These are phyloP conservation scores for Bufo bufo DNA, from an alignment of 2,113 vertebrate species.

Conservation along the genomic window DNA sequence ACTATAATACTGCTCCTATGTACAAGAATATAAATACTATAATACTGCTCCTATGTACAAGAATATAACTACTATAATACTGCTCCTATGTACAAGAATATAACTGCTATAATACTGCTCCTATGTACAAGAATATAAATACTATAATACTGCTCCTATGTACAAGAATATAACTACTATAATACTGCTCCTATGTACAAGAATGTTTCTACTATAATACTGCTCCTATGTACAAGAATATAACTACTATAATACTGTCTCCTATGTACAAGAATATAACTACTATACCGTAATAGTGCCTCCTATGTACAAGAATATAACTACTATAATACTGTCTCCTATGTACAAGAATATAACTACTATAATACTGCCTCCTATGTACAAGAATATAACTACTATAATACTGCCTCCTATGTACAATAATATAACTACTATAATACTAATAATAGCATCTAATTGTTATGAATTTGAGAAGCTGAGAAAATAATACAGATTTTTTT, in stretches of 20 bases:
- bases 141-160: too few relatives aligned
- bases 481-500: neutral
- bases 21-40: too few relatives aligned
- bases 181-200: neutral
- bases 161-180: neutral
- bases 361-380: neutral
- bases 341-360: neutral
- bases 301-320: neutral
- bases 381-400: neutral
- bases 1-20: neutral
- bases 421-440: neutral
- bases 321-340: neutral
- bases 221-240: slow-evolving; percentile 8
- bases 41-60: too few relatives aligned
- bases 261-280: slow-evolving; percentile 10
- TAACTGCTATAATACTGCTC: too few relatives aligned
- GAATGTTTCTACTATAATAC: slow-evolving; percentile 1
- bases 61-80: slow-evolving; percentile 6
- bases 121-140: too few relatives aligned
- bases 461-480: too few relatives aligned
- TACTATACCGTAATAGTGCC: neutral
- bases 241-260: neutral
- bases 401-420: neutral
- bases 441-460: too few relatives aligned
- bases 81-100: neutral